A percentile compares a stretch with the other conserved stretches of the same genome.
These are phyloP conservation scores for Acanthopleura granulata DNA, from an alignment of 2,888 invertebrate genomes.

Conservation along the genomic window DNA sequence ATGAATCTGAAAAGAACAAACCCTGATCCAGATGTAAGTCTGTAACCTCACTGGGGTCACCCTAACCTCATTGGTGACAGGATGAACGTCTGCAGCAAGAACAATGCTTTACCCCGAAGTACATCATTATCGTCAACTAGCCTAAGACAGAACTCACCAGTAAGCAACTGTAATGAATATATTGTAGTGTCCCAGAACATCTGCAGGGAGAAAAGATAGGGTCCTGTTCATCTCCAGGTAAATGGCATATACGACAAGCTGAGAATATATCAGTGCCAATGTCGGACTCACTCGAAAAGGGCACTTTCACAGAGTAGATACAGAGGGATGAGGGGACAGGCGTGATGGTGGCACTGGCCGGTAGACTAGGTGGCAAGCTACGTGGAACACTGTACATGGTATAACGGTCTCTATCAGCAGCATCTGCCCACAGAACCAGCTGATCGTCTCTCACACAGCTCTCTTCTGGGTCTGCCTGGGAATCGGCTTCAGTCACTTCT, in stretches of 20 bases:
- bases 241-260: slow-evolving; percentile 73
- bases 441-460: neutral
- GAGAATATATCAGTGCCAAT: slow-evolving; percentile 54
- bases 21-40: too few species aligned
- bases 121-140: too few species aligned
- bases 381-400: neutral
- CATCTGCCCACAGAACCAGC: neutral
- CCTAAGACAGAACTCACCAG: slow-evolving; percentile 65
- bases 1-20: too few species aligned
- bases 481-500: neutral
- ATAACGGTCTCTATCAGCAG: neutral
- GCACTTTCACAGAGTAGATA: slow-evolving; percentile 13
- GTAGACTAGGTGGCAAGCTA: slow-evolving; percentile 1
- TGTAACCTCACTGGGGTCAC: too few species aligned
- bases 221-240: slow-evolving; percentile 56
- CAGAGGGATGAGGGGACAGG: slow-evolving; percentile 12
- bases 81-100: too few species aligned
- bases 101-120: too few species aligned
- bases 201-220: slow-evolving; percentile 73
- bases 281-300: slow-evolving; percentile 37
- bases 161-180: slow-evolving; percentile 73
- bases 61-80: too few species aligned
- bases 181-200: slow-evolving; percentile 73
- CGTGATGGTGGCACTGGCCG: slow-evolving; percentile 12
- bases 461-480: neutral